Evolutionary conservation across 2,888 invertebrate species (phyloP).

Genomic region (Hyppa rectilinea): DNA sequence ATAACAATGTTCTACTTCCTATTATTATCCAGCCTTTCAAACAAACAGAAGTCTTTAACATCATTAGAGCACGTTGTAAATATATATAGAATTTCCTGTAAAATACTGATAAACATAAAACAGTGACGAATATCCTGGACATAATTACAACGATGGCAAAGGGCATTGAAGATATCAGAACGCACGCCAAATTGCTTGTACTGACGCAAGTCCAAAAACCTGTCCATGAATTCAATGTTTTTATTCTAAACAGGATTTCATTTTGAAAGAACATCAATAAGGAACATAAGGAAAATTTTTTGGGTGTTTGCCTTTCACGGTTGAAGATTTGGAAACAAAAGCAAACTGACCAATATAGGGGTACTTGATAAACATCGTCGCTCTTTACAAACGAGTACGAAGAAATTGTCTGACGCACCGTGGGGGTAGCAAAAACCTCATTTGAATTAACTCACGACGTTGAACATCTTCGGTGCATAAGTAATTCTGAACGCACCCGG

Average conservation of each 20-base stretch:
- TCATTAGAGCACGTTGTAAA: conserved; percentile 13
- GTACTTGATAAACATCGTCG: conserved; percentile 48
- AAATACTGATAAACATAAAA: conserved; percentile 49
- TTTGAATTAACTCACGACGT: conserved; percentile 77
- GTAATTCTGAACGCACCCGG: conserved; percentile 74
- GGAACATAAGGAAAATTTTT: conserved; percentile 33
- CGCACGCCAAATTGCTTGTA: conserved; percentile 3
- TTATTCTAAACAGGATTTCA: conserved; percentile 47
- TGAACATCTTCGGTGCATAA: conserved; percentile 77
- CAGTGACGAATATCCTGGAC: conserved; percentile 55
- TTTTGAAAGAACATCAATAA: conserved; percentile 30
- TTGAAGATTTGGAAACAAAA: conserved; percentile 41
- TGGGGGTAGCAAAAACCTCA: conserved; percentile 75
- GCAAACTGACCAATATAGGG: conserved; percentile 44
- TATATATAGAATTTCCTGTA: conserved; percentile 55
- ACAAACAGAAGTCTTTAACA: conserved; percentile 13
- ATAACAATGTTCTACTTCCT: not conserved
- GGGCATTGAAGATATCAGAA: conserved; percentile 55
- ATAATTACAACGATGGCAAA: conserved; percentile 52
- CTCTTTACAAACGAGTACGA: conserved; percentile 49
- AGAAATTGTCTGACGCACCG: conserved; percentile 71
- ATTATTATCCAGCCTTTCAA: conserved; percentile 10
- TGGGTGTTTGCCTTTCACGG: conserved; percentile 34
- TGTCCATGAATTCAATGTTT: conserved; percentile 21
- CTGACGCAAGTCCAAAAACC: conserved; percentile 26